Conservation (phyloP, 2,113 vertebrate species). For the Apteryx mantelli region DNA sequence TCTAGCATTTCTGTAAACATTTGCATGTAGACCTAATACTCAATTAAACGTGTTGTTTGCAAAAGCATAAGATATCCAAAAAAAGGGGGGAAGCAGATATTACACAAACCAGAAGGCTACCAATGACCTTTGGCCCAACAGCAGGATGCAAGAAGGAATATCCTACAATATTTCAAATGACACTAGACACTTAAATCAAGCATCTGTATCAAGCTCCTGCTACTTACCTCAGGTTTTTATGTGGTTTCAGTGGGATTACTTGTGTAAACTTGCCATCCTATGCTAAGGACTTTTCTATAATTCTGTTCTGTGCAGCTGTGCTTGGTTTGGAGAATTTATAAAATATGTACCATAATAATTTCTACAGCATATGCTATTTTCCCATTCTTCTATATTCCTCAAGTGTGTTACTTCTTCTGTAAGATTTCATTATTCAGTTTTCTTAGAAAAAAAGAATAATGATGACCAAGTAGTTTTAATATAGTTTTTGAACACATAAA, state of each 20-base stretch:
- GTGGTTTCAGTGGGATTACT: neutral
- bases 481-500: neutral
- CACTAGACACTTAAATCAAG: neutral
- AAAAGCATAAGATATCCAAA: neutral
- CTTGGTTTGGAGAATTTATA: neutral
- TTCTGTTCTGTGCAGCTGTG: neutral
- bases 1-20: neutral
- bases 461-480: neutral
- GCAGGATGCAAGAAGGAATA: neutral
- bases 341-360: neutral
- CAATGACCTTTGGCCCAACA: neutral
- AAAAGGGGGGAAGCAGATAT: neutral
- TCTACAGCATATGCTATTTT: neutral
- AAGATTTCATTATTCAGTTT: neutral
- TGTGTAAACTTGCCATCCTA: neutral
- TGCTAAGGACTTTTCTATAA: neutral
- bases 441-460: neutral
- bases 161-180: neutral
- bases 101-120: neutral
- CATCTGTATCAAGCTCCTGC: neutral
- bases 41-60: neutral
- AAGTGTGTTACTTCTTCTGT: neutral
- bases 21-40: neutral
- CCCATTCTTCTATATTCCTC: neutral
- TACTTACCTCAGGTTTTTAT: neutral